Conservation (phyloP, 2,113 vertebrate genomes). For the Ginglymostoma cirratum region DNA sequence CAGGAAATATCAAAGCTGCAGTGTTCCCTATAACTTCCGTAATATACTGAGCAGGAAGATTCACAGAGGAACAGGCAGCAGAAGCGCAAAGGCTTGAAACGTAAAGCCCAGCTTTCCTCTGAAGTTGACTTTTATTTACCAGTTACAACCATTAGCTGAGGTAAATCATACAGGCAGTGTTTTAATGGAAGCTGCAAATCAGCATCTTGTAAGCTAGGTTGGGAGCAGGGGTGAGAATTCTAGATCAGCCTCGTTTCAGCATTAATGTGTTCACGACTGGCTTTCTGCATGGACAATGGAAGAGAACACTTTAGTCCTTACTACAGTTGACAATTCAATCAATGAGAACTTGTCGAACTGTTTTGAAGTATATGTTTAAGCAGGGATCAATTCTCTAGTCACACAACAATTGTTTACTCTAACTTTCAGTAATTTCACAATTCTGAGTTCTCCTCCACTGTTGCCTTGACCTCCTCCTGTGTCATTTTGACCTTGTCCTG, state of each 20-base stretch:
- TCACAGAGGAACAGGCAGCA: constrained; percentile 42
- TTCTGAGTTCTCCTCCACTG: too few relatives aligned
- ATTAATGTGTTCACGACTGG: constrained; percentile 41
- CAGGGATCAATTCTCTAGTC: not conserved
- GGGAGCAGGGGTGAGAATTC: constrained; percentile 47
- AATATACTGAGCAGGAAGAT: constrained; percentile 25
- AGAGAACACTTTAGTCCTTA: not conserved
- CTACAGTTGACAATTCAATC: not conserved
- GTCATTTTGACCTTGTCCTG: too few relatives aligned
- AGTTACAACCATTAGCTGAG: constrained; percentile 47
- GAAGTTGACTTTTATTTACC: constrained; percentile 44
- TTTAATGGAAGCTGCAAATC: constrained; percentile 49
- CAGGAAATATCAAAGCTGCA: not conserved
- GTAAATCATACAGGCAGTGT: constrained; percentile 48
- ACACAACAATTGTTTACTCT: too few relatives aligned
- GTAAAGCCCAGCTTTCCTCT: constrained; percentile 43
- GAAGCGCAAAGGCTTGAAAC: constrained; percentile 38
- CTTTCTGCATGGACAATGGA: not conserved
- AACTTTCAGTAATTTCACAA: too few relatives aligned
- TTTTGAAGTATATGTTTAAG: not conserved
- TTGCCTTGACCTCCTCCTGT: too few relatives aligned
- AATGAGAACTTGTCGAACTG: not conserved
- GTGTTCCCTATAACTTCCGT: not conserved
- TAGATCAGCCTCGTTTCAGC: constrained; percentile 45
- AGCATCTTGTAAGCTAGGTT: constrained; percentile 42